Evolutionary conservation across 2,888 invertebrate genomes (phyloP).

Genomic region (Drosophila melanosoma): DNA sequence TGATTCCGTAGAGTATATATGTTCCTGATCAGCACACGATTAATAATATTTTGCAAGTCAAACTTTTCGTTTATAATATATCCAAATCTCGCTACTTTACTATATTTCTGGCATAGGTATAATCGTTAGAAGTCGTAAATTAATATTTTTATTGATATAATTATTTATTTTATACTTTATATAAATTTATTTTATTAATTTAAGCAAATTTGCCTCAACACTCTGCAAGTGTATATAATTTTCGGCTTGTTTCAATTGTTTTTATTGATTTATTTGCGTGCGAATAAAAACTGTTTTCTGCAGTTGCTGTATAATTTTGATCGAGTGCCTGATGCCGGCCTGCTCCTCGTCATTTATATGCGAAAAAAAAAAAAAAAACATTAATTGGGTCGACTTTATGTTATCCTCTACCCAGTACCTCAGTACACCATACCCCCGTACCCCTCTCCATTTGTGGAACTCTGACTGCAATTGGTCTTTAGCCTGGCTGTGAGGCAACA

Average conservation of each 20-base stretch:
- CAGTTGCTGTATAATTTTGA: slow-evolving; percentile 40
- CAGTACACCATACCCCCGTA: background rate
- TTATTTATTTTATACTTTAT: background rate
- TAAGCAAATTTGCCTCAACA: background rate
- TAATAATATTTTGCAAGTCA: background rate
- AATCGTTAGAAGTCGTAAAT: background rate
- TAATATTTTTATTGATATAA: background rate
- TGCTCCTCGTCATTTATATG: slow-evolving; percentile 26
- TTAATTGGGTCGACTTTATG: slow-evolving; percentile 57
- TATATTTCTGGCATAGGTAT: too few species aligned
- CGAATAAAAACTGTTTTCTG: slow-evolving; percentile 25
- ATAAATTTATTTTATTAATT: background rate
- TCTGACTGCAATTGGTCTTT: background rate
- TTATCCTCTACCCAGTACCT: background rate
- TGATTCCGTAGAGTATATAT: background rate
- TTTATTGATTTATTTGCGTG: slow-evolving; percentile 49
- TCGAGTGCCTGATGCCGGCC: slow-evolving; percentile 29
- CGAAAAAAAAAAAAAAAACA: slow-evolving; percentile 13
- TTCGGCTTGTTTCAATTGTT: background rate
- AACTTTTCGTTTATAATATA: too few species aligned
- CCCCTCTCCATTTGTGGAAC: too few species aligned
- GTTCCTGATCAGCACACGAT: background rate
- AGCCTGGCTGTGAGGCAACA: slow-evolving; percentile 19
- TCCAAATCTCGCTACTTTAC: too few species aligned
- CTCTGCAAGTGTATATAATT: background rate